Evolutionary conservation across 2,888 invertebrate genomes (phyloP), one percentile per base, ranked within the genome.

Genomic region (Parapristionchus giblindavisi): DNA sequence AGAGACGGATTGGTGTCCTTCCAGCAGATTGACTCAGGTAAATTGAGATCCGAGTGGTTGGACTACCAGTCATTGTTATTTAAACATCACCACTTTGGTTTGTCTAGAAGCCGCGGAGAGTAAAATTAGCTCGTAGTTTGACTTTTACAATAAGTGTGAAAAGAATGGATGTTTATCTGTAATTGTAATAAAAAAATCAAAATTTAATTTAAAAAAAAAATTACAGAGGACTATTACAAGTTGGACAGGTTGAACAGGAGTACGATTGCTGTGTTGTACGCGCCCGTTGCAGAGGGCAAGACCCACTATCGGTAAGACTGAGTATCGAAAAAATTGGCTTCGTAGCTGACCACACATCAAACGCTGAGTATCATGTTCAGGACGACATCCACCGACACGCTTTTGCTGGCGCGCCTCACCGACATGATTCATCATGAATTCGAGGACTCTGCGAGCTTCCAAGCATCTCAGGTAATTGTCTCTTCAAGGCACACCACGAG

Each of bases 351-450:
- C 8, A 60, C 43, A 32, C 5, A 0, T 14, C 32, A 65, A 17
- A 27, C 24, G 51, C 3, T 0, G 3, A 14, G n/a, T 32, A n/a
- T 4, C 4, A 34, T 36, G 24, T 68, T 54, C 27, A 79, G 85
- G 68, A 77, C 79, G 27, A 82, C 82, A 1, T 78, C 82, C 3
- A 75, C 78, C 4, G 83, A 84, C 63, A 76, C 70, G 21, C 75
- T 75, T 24, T 75, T 83, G 21, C 74, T 83, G 40, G 75, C 66
- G 6, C 78, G 80, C 40, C 56, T 85, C 61, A 82, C 83, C n/a
- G 76, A 78, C 34, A 79, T 92, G 79, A 91, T 96, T 43, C 92
- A 92, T 76, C 91, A 92, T 76, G 92, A 93, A 78, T 96, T 94
- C 88, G 91, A 92, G 43, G 92, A 92, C 34, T 92, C 92, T 60